Conservation (phyloP, 2,113 vertebrate genomes). For the Bungarus multicinctus region DNA sequence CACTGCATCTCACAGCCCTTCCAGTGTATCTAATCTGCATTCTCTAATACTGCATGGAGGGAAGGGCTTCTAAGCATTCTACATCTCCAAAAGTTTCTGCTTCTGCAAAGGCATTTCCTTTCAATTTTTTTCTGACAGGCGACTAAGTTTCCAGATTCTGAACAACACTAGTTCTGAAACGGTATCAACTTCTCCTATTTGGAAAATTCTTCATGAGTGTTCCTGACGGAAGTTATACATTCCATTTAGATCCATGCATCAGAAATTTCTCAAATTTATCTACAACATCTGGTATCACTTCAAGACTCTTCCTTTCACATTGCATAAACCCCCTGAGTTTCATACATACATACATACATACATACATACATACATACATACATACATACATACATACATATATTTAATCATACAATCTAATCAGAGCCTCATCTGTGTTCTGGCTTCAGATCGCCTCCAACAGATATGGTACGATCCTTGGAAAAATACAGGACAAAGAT, state of each 20-base stretch:
- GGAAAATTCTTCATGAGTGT: neutral
- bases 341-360: too few species aligned
- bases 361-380: too few species aligned
- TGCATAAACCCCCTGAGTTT: neutral
- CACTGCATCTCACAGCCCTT: neutral
- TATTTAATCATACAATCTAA: neutral
- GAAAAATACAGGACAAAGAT: neutral
- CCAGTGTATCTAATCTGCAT: neutral
- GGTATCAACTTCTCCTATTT: neutral
- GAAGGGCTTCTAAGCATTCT: neutral
- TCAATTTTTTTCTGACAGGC: neutral
- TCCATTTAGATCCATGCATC: neutral
- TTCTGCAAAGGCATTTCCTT: neutral
- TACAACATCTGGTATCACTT: neutral
- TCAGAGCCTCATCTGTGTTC: neutral
- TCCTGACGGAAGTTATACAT: neutral
- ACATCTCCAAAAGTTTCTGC: neutral
- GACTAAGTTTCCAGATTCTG: neutral
- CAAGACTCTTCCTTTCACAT: neutral
- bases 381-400: too few species aligned
- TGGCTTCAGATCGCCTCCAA: neutral
- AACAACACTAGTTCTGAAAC: neutral
- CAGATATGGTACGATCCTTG: neutral
- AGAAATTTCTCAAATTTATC: neutral
- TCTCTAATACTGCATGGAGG: neutral